phyloP scores from a whole-genome alignment of 1,140 invertebrate species.

The Pseudomyrmex gracilis region DNA sequence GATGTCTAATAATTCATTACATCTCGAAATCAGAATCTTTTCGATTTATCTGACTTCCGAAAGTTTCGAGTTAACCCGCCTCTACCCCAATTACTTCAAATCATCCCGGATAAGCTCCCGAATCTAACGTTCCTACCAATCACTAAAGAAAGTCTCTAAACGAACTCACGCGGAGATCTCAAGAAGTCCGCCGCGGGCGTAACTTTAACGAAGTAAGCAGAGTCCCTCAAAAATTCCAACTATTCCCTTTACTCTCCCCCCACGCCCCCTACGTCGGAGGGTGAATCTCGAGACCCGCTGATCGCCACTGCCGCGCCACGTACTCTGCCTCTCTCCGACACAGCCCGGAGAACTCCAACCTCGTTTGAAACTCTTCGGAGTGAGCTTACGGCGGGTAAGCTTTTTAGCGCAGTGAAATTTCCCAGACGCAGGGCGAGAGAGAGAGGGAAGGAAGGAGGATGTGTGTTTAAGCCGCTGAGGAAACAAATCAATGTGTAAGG shows the following conservation, averaged over 20 bases:
- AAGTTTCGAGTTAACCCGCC: constrained; percentile 20
- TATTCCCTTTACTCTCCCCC: not conserved
- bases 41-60: constrained; percentile 15
- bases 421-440: not conserved
- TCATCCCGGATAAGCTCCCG: constrained; percentile 22
- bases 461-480: constrained; percentile 42
- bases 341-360: constrained; percentile 34
- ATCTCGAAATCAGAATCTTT: constrained; percentile 33
- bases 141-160: constrained; percentile 51
- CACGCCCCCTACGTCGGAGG: not conserved
- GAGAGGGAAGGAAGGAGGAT: not conserved
- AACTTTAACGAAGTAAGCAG: constrained; percentile 59
- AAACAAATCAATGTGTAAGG: constrained; percentile 60
- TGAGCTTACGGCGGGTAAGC: constrained; percentile 45
- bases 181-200: constrained; percentile 46
- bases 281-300: constrained; percentile 12
- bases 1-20: not conserved
- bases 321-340: constrained; percentile 30
- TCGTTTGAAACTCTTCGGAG: constrained; percentile 42
- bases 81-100: constrained; percentile 44
- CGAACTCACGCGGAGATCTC: constrained; percentile 45
- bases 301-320: constrained; percentile 32
- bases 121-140: constrained; percentile 49
- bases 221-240: constrained; percentile 42
- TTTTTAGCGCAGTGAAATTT: constrained; percentile 53